Percentiles rank a stretch among this genome's conserved stretches.
Conservation (phyloP, 1,140 invertebrate species). For the Drosophila virilis region DNA sequence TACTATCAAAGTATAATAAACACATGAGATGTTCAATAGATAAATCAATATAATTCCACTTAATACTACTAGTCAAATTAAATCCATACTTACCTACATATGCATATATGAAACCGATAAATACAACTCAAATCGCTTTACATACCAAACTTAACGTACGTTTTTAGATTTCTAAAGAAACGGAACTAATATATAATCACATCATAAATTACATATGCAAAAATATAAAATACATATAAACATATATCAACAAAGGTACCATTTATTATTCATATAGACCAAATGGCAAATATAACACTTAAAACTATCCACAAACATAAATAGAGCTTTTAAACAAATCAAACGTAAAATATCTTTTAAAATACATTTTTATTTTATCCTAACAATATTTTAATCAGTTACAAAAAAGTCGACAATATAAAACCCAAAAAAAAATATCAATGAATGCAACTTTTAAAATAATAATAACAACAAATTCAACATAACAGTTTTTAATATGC, state of each 20-base stretch:
- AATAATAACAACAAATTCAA: too few relatives aligned
- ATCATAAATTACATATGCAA: constrained; percentile 21
- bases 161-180: constrained; percentile 60
- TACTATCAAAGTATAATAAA: constrained; percentile 35
- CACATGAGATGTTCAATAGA: constrained; percentile 46
- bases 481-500: background rate
- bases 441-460: background rate
- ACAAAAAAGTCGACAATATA: constrained; percentile 54
- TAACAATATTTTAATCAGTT: constrained; percentile 12
- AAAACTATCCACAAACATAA: constrained; percentile 16
- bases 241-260: constrained; percentile 29
- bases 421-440: constrained; percentile 15
- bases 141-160: constrained; percentile 28
- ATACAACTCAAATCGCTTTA: constrained; percentile 41
- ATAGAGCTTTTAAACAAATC: constrained; percentile 4
- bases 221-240: constrained; percentile 24
- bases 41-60: constrained; percentile 62
- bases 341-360: constrained; percentile 3
- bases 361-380: constrained; percentile 29
- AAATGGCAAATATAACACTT: background rate
- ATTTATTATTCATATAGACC: constrained; percentile 9
- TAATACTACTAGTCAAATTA: constrained; percentile 51
- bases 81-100: background rate
- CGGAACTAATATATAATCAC: constrained; percentile 28
- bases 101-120: constrained; percentile 22